A percentile compares a stretch with the other conserved stretches of the same genome.
Evolutionary conservation across 2,888 invertebrate species (phyloP).

Genomic region (Chrysotoxum bicinctum): DNA sequence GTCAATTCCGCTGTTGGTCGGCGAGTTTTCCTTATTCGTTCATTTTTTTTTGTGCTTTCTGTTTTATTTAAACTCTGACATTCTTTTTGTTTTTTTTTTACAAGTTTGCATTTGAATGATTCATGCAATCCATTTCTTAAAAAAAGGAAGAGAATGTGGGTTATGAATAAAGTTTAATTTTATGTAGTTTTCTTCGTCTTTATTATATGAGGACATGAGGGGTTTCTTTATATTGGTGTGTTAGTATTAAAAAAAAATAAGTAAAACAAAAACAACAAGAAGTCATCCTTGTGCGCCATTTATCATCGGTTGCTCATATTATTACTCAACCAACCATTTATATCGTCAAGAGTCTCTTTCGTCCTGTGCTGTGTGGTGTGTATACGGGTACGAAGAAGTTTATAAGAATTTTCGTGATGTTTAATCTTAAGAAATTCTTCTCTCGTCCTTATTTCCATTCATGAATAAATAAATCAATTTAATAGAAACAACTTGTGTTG

Average conservation of each 20-base stretch:
- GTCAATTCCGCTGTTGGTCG: slow-evolving; percentile 63
- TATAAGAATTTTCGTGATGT: slow-evolving; percentile 1
- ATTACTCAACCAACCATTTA: slow-evolving; percentile 27
- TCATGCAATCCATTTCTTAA: slow-evolving; percentile 29
- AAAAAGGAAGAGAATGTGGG: slow-evolving; percentile 23
- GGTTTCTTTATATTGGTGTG: not conserved
- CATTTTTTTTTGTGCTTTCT: not conserved
- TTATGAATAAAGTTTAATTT: slow-evolving; percentile 58
- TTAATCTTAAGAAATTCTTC: slow-evolving; percentile 21
- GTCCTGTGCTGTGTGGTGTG: not conserved
- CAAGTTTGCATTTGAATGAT: slow-evolving; percentile 53
- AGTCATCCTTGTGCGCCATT: slow-evolving; percentile 41
- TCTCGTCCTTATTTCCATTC: slow-evolving; percentile 5
- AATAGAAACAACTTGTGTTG: slow-evolving; percentile 45
- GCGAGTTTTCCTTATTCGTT: slow-evolving; percentile 8
- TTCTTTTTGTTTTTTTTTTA: not conserved
- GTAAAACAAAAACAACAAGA: slow-evolving; percentile 5
- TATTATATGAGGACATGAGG: slow-evolving; percentile 11
- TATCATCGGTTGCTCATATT: slow-evolving; percentile 41
- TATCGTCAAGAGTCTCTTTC: slow-evolving; percentile 24
- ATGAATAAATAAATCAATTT: slow-evolving; percentile 49
- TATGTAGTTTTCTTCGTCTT: slow-evolving; percentile 43
- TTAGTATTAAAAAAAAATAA: slow-evolving; percentile 10
- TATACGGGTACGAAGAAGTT: not conserved
- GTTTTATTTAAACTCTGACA: slow-evolving; percentile 16